Percentiles rank a stretch among this genome's conserved stretches.
Conservation (phyloP, 2,797 vertebrate genomes). For the Aratinga solstitialis region DNA sequence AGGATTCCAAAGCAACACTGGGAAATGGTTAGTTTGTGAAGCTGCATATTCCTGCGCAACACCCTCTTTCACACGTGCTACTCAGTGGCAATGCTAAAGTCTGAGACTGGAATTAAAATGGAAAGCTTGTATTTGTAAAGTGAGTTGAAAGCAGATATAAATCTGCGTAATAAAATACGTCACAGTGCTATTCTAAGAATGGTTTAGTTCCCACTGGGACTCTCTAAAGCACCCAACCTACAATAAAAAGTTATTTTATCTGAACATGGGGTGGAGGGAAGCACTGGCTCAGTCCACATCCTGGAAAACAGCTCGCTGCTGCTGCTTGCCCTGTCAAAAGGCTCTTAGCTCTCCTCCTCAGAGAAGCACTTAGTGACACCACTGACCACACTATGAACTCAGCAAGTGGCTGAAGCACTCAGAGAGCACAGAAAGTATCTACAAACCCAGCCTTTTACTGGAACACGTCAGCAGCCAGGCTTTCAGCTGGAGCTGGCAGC, state of each 20-base stretch:
- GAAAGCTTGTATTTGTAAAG: conserved; percentile 6
- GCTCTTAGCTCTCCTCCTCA: not conserved
- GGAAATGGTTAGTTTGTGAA: not conserved
- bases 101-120: not conserved
- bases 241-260: not conserved
- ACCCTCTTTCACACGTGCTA: not conserved
- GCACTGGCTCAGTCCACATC: not conserved
- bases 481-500: conserved; percentile 5
- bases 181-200: conserved; percentile 4
- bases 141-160: not conserved
- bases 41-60: not conserved
- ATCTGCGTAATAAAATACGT: not conserved
- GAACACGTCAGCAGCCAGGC: not conserved
- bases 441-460: not conserved
- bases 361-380: not conserved
- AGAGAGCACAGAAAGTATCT: not conserved
- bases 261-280: not conserved
- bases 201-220: not conserved
- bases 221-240: not conserved
- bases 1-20: not conserved
- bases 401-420: not conserved
- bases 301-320: not conserved
- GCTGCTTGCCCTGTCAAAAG: not conserved
- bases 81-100: not conserved
- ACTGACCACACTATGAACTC: not conserved